Conservation (phyloP, 2,797 vertebrate species). For the Silurus aristotelis region DNA sequence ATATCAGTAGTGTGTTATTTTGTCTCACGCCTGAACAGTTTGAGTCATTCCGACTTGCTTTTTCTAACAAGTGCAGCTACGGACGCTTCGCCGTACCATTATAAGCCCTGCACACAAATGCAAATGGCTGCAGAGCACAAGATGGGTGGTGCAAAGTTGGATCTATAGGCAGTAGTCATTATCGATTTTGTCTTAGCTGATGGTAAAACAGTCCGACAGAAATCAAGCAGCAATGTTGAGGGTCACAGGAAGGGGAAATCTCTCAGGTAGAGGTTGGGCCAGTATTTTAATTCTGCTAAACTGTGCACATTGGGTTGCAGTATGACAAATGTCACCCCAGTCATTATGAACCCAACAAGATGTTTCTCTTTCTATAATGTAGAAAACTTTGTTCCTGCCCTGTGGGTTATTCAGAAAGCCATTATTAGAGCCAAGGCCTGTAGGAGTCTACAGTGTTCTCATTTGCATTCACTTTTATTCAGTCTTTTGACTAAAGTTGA, state of each 20-base stretch:
- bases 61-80: conserved; percentile 37
- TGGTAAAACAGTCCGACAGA: conserved; percentile 26
- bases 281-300: conserved; percentile 33
- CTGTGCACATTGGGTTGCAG: not conserved
- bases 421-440: not conserved
- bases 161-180: conserved; percentile 19
- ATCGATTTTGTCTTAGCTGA: conserved; percentile 44
- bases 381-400: conserved; percentile 8
- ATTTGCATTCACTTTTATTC: not conserved
- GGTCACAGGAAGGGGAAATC: conserved; percentile 10
- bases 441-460: not conserved
- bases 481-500: not conserved
- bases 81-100: conserved; percentile 45
- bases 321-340: conserved; percentile 16
- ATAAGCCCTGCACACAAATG: conserved; percentile 41
- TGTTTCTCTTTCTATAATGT: conserved; percentile 13
- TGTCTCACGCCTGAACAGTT: conserved; percentile 34
- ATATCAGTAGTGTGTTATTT: conserved; percentile 40
- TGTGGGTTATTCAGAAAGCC: conserved; percentile 13
- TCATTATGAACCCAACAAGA: conserved; percentile 37
- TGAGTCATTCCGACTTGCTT: conserved; percentile 50
- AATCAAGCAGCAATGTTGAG: conserved; percentile 32
- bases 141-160: conserved; percentile 23
- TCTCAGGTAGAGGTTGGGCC: conserved; percentile 1
- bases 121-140: conserved; percentile 45